Conservation (phyloP, 1,140 invertebrate genomes). For the Hormaphis cornu region DNA sequence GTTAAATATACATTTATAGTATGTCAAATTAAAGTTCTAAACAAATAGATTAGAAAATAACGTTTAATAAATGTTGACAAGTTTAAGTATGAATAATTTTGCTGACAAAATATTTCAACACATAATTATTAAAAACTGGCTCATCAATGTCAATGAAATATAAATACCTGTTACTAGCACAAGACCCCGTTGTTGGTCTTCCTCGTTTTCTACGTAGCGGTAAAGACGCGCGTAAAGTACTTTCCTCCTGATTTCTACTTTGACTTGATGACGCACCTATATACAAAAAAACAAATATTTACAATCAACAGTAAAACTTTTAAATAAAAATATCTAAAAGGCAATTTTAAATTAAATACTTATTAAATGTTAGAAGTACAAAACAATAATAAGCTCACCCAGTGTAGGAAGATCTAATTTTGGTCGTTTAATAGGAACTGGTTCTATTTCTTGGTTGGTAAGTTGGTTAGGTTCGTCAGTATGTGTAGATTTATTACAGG, state of each 20-base stretch:
- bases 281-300: not conserved
- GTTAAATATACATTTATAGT: too few relatives aligned
- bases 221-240: conserved; percentile 14
- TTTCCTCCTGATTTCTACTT: conserved; percentile 11
- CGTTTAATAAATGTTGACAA: too few relatives aligned
- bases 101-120: not conserved
- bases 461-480: not conserved
- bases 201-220: conserved; percentile 38
- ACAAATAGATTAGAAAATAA: not conserved
- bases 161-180: conserved; percentile 58
- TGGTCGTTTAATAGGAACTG: conserved; percentile 14
- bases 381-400: not conserved
- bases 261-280: conserved; percentile 25
- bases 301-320: not conserved
- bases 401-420: conserved; percentile 25
- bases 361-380: not conserved
- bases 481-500: too few relatives aligned
- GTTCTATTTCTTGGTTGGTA: conserved; percentile 10
- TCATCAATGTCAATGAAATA: too few relatives aligned
- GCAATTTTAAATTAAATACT: too few relatives aligned
- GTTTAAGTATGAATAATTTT: not conserved
- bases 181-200: conserved; percentile 59
- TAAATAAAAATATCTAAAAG: too few relatives aligned
- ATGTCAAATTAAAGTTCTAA: too few relatives aligned
- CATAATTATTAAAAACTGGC: not conserved